Conservation (phyloP, 1,140 invertebrate genomes). For the Diorhabda elongata region DNA sequence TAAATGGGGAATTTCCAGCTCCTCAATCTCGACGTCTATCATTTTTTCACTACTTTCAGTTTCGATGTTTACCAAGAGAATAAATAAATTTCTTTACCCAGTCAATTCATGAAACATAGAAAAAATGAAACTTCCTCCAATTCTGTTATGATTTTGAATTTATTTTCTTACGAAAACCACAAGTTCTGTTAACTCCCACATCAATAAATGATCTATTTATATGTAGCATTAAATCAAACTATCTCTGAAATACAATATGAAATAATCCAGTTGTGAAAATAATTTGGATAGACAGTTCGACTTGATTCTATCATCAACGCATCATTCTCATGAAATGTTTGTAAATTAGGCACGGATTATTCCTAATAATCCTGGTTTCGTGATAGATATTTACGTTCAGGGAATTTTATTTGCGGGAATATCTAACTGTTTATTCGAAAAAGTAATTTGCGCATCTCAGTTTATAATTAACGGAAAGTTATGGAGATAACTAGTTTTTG, state of each 20-base stretch:
- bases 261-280: constrained; percentile 17
- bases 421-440: not conserved
- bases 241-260: not conserved
- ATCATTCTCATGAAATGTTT: constrained; percentile 10
- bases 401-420: not conserved
- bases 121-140: not conserved
- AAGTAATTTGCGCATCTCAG: too few relatives aligned
- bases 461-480: not conserved
- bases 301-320: not conserved
- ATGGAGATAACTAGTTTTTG: not conserved
- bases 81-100: too few relatives aligned
- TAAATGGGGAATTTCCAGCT: too few relatives aligned
- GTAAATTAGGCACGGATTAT: not conserved
- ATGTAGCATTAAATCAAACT: constrained; percentile 4
- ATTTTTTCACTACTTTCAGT: too few relatives aligned
- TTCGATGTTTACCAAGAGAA: too few relatives aligned
- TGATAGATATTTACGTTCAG: not conserved
- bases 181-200: too few relatives aligned
- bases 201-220: not conserved
- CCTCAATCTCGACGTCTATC: too few relatives aligned
- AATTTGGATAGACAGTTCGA: constrained; percentile 17
- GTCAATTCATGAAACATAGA: not conserved
- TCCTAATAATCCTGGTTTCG: not conserved
- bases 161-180: too few relatives aligned
- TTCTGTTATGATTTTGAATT: too few relatives aligned